Conservation (phyloP, 2,888 invertebrate genomes). For the Tholera decimalis region DNA sequence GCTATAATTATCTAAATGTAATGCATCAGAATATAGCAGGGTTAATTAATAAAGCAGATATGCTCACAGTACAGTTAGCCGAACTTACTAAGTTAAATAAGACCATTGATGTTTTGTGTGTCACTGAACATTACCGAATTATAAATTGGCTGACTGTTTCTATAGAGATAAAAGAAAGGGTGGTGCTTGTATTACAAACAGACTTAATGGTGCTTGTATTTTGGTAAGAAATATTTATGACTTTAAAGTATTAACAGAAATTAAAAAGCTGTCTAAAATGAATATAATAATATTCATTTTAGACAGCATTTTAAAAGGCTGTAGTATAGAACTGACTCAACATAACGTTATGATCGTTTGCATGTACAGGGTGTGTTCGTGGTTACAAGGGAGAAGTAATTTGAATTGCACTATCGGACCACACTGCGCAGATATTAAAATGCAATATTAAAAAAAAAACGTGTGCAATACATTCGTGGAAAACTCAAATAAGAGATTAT, state of each 20-base stretch:
- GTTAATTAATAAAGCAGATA: conserved; percentile 3
- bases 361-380: too few relatives aligned
- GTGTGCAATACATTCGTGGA: conserved; percentile 6
- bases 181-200: too few relatives aligned
- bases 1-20: background rate
- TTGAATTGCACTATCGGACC: conserved; percentile 21
- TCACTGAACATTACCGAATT: conserved; percentile 8
- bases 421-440: conserved; percentile 25
- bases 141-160: conserved; percentile 4
- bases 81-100: background rate
- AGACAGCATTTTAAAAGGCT: too few relatives aligned
- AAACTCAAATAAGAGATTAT: background rate
- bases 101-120: conserved; percentile 7
- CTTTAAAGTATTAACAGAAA: too few relatives aligned
- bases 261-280: too few relatives aligned
- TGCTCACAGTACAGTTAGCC: background rate
- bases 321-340: too few relatives aligned
- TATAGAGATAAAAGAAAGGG: background rate
- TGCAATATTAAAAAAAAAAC: too few relatives aligned
- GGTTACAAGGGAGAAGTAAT: too few relatives aligned
- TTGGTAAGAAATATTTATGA: too few relatives aligned
- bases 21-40: conserved; percentile 2
- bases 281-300: too few relatives aligned
- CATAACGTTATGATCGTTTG: too few relatives aligned
- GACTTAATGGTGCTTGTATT: too few relatives aligned